Base-by-base conservation (phyloP, 2,113 vertebrate species). In the Lagopus leucura region DNA sequence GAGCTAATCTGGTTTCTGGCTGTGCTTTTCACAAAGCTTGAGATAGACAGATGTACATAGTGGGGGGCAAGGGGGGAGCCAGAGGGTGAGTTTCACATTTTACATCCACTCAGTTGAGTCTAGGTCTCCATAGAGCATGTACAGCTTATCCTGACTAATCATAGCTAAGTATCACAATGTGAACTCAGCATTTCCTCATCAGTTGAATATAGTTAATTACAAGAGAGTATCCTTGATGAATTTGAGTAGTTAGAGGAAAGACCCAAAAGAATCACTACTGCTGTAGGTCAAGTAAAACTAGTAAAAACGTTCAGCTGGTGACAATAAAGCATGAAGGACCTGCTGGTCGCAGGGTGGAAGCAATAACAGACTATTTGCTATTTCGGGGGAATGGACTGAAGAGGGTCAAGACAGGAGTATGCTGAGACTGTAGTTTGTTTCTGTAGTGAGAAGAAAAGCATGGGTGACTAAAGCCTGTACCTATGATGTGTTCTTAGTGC, bases 61-160 rank as follows among this genome's bases (percentile, higher is more conserved):
- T 47, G 92, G 2, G 8, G 12, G 47, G 19, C 54, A 5, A 0
- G 0, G 12, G 47, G 19, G 54, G 6, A 0, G 0, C 40, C 15
- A 6, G 13, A 11, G 13, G 36, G 22, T 1, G 10, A 32, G 15
- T 89, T 96, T 73, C 11, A 2, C 83, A 21, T 3, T 67, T 88
- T 8, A 25, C 24, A 28, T 76, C n/a, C 1, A 1, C 16, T 87
- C 34, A 3, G 18, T 64, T 80, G 73, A 48, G 61, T 25, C 15
- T 8, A 24, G 45, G 34, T 60, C 38, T 85, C 30, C 8, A 1
- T 1, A 36, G n/a, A 73, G 27, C 28, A 1, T 1, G 6, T 55
- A 38, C 40, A 64, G 74, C 24, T 66, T 58, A 47, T 57, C 36
- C 64, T 79, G 19, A 13, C 15, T 64, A 50, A 38, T 89, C 47